Percentiles rank a stretch among this genome's conserved stretches.
These are phyloP conservation scores for Danio choprae DNA, from an alignment of 2,797 vertebrate genomes.

Conservation along the genomic window DNA sequence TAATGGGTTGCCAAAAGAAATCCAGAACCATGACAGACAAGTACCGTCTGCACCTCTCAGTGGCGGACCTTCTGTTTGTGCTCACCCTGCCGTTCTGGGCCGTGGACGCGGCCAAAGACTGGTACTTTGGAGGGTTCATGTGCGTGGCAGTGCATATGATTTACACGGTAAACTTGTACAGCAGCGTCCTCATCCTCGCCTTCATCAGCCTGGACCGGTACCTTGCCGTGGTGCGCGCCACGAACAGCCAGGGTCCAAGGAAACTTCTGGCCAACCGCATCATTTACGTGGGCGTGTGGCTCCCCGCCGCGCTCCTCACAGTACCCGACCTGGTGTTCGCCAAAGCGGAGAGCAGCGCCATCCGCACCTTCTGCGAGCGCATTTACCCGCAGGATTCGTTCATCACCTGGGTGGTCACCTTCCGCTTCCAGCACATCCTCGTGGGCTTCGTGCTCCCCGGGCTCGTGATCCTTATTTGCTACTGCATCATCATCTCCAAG, in stretches of 20 bases:
- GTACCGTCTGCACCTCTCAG: conserved; percentile 93
- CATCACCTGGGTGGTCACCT: conserved; percentile 84
- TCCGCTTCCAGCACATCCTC: conserved; percentile 92
- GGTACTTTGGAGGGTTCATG: conserved; percentile 88
- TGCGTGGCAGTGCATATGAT: conserved; percentile 93
- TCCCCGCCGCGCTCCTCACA: conserved; percentile 87
- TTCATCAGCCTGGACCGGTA: conserved; percentile 98
- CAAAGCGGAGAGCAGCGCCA: conserved; percentile 74
- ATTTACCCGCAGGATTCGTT: conserved; percentile 81
- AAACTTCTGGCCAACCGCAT: conserved; percentile 90
- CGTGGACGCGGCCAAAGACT: conserved; percentile 87
- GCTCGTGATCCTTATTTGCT: conserved; percentile 92
- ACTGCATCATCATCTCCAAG: conserved; percentile 94
- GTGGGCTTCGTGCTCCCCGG: conserved; percentile 93
- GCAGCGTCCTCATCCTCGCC: conserved; percentile 96
- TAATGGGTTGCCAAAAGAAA: conserved; percentile 96
- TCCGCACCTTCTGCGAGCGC: conserved; percentile 84
- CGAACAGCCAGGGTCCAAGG: conserved; percentile 88
- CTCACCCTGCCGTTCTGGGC: conserved; percentile 97
- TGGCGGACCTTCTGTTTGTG: conserved; percentile 96
- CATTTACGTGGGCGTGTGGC: conserved; percentile 89
- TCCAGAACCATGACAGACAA: conserved; percentile 94
- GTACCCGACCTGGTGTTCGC: conserved; percentile 94
- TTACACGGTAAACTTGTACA: conserved; percentile 96
- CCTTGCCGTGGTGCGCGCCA: conserved; percentile 94